Evolutionary conservation across 2,888 invertebrate species (phyloP).

Genomic region (Poecilus cupreus): DNA sequence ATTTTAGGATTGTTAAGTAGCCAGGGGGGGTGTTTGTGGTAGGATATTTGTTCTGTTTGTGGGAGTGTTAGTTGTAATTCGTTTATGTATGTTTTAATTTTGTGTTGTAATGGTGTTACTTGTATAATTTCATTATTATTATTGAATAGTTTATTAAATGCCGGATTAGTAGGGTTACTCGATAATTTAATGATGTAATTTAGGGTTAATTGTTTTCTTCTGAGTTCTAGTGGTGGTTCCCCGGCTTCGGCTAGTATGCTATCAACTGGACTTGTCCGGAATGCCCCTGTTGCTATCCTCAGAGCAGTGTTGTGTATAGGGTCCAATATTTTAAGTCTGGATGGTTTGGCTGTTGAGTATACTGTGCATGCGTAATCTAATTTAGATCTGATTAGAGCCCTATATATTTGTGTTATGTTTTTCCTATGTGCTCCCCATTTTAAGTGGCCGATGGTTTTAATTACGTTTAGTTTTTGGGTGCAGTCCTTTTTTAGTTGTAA

Average conservation of each 20-base stretch:
- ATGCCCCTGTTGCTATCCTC: constrained; percentile 29
- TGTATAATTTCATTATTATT: background rate
- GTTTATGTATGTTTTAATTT: no score
- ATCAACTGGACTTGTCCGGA: constrained; percentile 6
- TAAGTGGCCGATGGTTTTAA: background rate
- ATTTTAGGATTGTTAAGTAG: background rate
- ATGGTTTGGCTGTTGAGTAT: background rate
- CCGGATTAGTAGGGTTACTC: background rate
- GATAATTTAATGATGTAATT: background rate
- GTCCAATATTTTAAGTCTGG: constrained; percentile 1
- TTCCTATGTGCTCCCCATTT: constrained; percentile 19
- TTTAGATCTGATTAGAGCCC: background rate
- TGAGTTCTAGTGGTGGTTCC: background rate
- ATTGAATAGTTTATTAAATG: background rate
- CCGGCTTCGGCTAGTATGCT: constrained; percentile 7
- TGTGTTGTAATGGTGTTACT: background rate
- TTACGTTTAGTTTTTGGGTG: background rate
- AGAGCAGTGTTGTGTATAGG: no score
- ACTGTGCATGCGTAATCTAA: background rate
- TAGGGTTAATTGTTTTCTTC: background rate
- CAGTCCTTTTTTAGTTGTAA: background rate
- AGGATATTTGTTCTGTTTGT: background rate
- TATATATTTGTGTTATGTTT: background rate
- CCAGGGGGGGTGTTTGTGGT: constrained; percentile 11
- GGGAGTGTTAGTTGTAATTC: background rate